Percentiles rank a stretch among this genome's conserved stretches.
These are phyloP conservation scores for Parochlus steinenii DNA, from an alignment of 2,888 invertebrate species.

Conservation along the genomic window DNA sequence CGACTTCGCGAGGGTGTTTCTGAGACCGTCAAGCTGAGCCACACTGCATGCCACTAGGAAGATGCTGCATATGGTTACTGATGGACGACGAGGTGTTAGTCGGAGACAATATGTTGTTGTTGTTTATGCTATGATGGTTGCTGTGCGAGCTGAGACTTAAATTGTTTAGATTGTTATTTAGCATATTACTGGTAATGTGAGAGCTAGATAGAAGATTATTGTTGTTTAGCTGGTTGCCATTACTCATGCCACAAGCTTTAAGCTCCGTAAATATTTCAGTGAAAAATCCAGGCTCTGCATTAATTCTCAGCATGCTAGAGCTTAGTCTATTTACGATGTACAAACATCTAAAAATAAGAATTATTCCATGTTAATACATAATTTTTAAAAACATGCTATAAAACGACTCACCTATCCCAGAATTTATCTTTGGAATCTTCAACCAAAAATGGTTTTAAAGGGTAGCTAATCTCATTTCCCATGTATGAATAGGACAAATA, in stretches of 20 bases:
- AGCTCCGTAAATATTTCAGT: conserved; percentile 98
- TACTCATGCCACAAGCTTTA: conserved; percentile 51
- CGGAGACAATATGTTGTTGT: no score
- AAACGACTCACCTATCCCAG: conserved; percentile 64
- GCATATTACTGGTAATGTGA: conserved; percentile 6
- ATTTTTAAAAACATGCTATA: neutral
- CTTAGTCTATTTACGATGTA: conserved; percentile 82
- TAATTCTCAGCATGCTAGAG: conserved; percentile 90
- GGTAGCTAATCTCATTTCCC: conserved; percentile 99
- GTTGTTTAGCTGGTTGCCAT: conserved; percentile 5
- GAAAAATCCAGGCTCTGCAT: conserved; percentile 96
- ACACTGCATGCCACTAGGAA: no score
- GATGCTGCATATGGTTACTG: no score
- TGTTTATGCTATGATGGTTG: no score
- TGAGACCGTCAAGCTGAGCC: conserved; percentile 32
- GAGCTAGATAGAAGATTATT: conserved; percentile 5
- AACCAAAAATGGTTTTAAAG: conserved; percentile 94
- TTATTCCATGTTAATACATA: neutral
- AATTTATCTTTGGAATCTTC: conserved; percentile 92
- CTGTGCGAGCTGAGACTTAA: conserved; percentile 8
- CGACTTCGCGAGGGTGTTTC: conserved; percentile 24
- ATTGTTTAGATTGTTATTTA: conserved; percentile 11
- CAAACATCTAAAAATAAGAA: conserved; percentile 44
- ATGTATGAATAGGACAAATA: conserved; percentile 99
- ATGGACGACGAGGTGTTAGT: no score